These are phyloP conservation scores for Ia io DNA, from an alignment of 2,113 vertebrate species.

Conservation along the genomic window DNA sequence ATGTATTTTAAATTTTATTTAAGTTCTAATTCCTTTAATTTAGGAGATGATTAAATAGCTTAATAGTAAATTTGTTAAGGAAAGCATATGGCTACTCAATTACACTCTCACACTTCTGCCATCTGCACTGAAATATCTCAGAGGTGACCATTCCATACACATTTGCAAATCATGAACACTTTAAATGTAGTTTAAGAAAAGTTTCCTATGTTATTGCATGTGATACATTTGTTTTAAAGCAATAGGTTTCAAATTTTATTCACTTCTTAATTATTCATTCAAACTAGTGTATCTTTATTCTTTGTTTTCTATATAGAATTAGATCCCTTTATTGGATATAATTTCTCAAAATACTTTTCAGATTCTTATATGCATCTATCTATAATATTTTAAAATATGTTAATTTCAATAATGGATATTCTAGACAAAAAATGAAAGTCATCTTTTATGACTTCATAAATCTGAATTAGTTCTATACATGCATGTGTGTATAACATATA, in stretches of 20 bases:
- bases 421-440: not conserved
- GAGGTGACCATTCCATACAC: not conserved
- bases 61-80: not conserved
- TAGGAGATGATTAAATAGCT: not conserved
- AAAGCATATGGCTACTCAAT: not conserved
- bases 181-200: not conserved
- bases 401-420: not conserved
- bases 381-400: constrained; percentile 5
- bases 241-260: not conserved
- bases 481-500: not conserved
- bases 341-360: not conserved
- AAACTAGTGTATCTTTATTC: not conserved
- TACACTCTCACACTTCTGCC: not conserved
- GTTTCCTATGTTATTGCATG: not conserved
- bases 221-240: not conserved
- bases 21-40: not conserved
- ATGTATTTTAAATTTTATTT: not conserved
- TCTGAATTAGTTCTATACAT: not conserved
- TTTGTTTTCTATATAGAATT: not conserved
- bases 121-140: not conserved
- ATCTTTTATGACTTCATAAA: constrained; percentile 12
- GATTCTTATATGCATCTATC: not conserved
- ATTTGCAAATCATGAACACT: not conserved
- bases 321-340: not conserved
- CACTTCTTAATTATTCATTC: not conserved